Percentiles rank a stretch among this genome's conserved stretches.
Conservation (phyloP, 2,113 vertebrate species). For the Chionomys nivalis region DNA sequence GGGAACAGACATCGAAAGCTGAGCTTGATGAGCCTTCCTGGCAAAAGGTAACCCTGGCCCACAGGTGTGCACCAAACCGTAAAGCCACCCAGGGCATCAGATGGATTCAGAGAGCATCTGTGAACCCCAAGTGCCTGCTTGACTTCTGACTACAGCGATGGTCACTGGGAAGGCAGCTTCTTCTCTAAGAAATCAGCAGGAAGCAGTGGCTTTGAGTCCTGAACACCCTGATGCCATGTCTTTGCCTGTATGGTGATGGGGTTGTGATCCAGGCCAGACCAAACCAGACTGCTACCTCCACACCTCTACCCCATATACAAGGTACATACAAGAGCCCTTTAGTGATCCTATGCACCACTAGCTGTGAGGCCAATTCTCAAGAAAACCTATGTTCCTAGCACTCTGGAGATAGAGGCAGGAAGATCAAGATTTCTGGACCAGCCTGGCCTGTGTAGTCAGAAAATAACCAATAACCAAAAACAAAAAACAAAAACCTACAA, state of each 20-base stretch:
- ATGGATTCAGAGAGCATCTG: too few relatives aligned
- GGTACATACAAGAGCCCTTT: background rate
- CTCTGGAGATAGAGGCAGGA: background rate
- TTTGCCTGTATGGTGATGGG: background rate
- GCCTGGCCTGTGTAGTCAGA: background rate
- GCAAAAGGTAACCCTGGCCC: rapidly evolving
- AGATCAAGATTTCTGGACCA: background rate
- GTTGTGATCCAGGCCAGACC: background rate
- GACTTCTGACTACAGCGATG: background rate
- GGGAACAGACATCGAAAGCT: rapidly evolving
- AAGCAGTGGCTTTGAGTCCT: background rate
- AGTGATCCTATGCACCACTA: background rate
- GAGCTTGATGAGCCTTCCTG: background rate
- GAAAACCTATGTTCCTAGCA: background rate
- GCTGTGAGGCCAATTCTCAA: background rate
- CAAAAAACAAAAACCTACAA: too few relatives aligned
- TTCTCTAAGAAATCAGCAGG: background rate
- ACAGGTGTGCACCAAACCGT: rapidly evolving
- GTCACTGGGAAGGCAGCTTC: background rate
- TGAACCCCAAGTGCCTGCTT: too few relatives aligned
- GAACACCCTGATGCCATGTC: background rate
- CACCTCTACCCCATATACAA: background rate
- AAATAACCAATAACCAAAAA: background rate
- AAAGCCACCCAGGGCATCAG: background rate
- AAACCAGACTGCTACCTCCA: background rate